Evolutionary conservation across 2,888 invertebrate species (phyloP), one percentile per base, ranked within the genome.

Genomic region (Fragum sueziense): DNA sequence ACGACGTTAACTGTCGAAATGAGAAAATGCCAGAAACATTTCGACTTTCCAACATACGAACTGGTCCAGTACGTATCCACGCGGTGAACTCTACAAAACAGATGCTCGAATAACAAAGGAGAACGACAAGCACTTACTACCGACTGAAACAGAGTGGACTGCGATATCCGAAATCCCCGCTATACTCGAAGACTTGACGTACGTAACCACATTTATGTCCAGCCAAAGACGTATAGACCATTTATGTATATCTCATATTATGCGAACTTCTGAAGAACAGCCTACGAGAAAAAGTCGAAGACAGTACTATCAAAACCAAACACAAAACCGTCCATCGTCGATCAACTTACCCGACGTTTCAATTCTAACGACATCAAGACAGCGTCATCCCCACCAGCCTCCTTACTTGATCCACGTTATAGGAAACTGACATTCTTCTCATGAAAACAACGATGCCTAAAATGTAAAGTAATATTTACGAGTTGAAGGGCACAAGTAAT

Each of bases 1-100:
- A 37, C 37, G 37, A 37, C 37, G 7, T 37, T 37, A 37, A 37
- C 37, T 37, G 37, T 14, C 6, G 37, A 37, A 37, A 37, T 37
- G 37, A 37, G 71, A 79, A 37, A 74, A 79, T 74, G 70, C 79
- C 2, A 57, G 79, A 20, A 74, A 74, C 34, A 71, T 79, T 47
- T 47, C 20, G 54, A 54, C 25, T 22, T 54, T 11, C 54, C n/a
- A 54, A n/a, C n/a, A 6, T n/a, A 54, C 20, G 25, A 54, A 20
- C n/a, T 22, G 20, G 25, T 54, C 54, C 54, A 54, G 20, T 7
- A 54, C 54, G 47, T 47, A 14, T 47, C 9, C 22, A 57, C 14
- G 22, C 14, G 14, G 57, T n/a, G 57, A 57, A 57, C 22, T 57
- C 57, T 14, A 57, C 57, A 22, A n/a, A n/a, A n/a, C n/a, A n/a